Percentiles rank a stretch among this genome's conserved stretches.
Evolutionary conservation across 2,888 invertebrate species (phyloP).

Genomic region (Sphinx pinastri): DNA sequence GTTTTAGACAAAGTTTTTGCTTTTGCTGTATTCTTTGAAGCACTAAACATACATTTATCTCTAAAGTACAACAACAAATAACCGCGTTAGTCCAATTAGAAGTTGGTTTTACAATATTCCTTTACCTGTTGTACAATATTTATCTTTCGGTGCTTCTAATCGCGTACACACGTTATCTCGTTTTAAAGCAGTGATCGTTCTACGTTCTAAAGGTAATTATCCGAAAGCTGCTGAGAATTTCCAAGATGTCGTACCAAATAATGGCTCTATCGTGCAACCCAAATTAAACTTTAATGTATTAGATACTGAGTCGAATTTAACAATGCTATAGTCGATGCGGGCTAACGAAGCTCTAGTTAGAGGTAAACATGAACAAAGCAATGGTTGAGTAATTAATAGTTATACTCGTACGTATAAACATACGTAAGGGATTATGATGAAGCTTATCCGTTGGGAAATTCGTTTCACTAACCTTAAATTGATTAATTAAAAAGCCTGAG

Average conservation of each 20-base stretch:
- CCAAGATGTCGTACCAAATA: conserved; percentile 21
- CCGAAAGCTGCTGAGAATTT: conserved; percentile 27
- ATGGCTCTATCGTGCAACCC: background rate
- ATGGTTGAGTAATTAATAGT: conserved; percentile 22
- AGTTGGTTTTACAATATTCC: too few relatives aligned
- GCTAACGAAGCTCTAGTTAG: conserved; percentile 18
- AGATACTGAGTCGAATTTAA: background rate
- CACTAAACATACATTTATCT: too few relatives aligned
- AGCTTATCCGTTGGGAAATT: background rate
- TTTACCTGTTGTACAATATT: background rate
- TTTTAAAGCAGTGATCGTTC: conserved; percentile 28
- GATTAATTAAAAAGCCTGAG: background rate
- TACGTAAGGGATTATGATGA: background rate
- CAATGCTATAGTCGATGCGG: background rate
- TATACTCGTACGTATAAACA: background rate
- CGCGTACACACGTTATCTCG: conserved; percentile 27
- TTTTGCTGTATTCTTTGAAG: too few relatives aligned
- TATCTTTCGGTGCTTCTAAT: background rate
- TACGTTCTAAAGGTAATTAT: conserved; percentile 27
- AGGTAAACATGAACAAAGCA: conserved; percentile 16
- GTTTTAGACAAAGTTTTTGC: too few relatives aligned
- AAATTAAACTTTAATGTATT: conserved; percentile 1
- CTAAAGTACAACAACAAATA: too few relatives aligned
- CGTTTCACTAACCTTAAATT: background rate
- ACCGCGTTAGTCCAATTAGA: too few relatives aligned